Evolutionary conservation across 2,113 vertebrate genomes (phyloP).

Genomic region (Gasterosteus nipponicus): DNA sequence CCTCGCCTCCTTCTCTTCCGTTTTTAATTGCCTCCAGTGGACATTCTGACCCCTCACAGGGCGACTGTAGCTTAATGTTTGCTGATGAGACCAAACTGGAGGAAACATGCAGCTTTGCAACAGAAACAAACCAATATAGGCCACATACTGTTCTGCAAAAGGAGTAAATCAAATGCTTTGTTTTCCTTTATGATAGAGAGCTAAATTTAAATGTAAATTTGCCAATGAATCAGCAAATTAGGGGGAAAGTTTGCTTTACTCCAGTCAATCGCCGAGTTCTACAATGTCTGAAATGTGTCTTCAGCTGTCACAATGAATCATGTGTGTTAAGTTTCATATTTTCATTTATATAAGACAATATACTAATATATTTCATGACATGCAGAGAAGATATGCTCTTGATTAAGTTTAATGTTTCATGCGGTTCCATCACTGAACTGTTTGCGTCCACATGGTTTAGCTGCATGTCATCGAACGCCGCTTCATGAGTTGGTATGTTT

Average conservation of each 20-base stretch:
- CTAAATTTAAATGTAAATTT: background rate
- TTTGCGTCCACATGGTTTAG: slow-evolving; percentile 34
- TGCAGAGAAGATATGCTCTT: slow-evolving; percentile 26
- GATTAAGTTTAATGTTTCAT: slow-evolving; percentile 13
- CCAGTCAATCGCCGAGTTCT: slow-evolving; percentile 42
- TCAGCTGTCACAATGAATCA: slow-evolving; percentile 73
- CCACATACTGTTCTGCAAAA: slow-evolving; percentile 37
- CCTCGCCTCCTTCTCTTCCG: slow-evolving; percentile 66
- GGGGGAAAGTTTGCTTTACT: slow-evolving; percentile 75
- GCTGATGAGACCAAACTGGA: slow-evolving; percentile 28
- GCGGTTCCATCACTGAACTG: slow-evolving; percentile 25
- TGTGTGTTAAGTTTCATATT: slow-evolving; percentile 30
- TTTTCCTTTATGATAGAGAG: background rate
- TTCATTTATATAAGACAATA: slow-evolving; percentile 1
- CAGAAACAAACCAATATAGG: slow-evolving; percentile 73
- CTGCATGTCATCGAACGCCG: slow-evolving; percentile 39
- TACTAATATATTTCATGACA: slow-evolving; percentile 24
- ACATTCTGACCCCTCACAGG: background rate
- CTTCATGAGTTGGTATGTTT: slow-evolving; percentile 5
- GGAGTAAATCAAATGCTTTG: slow-evolving; percentile 72
- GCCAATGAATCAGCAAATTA: background rate
- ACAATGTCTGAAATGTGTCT: slow-evolving; percentile 79
- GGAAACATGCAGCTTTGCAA: slow-evolving; percentile 80
- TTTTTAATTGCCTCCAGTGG: slow-evolving; percentile 21
- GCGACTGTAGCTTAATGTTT: slow-evolving; percentile 5